Conservation (phyloP, 2,888 invertebrate species). For the Ctenicera cuprea region DNA sequence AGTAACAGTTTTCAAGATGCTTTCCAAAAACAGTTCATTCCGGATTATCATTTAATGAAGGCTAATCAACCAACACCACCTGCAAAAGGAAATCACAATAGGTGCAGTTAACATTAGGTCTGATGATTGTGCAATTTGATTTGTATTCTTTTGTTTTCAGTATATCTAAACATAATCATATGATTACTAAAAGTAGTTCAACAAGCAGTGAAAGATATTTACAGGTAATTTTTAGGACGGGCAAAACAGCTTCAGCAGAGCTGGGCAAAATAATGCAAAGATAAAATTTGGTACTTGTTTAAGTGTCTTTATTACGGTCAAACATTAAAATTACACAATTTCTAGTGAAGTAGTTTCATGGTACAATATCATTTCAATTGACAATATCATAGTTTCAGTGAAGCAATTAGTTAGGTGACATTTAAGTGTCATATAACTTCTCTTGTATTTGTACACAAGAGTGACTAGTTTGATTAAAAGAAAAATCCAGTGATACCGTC, state of each 20-base stretch:
- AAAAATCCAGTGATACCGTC: too few species aligned
- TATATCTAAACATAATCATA: conserved; percentile 59
- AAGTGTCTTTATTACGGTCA: too few species aligned
- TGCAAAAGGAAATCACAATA: conserved; percentile 67
- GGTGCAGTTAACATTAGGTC: conserved; percentile 64
- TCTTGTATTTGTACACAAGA: too few species aligned
- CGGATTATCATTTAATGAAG: conserved; percentile 58
- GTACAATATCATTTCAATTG: too few species aligned
- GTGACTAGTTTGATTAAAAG: too few species aligned
- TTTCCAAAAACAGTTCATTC: conserved; percentile 70
- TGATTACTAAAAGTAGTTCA: conserved; percentile 52
- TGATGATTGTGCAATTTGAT: conserved; percentile 23
- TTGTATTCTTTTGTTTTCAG: conserved; percentile 57
- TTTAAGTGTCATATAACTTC: too few species aligned
- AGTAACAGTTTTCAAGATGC: conserved; percentile 67
- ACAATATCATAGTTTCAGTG: too few species aligned
- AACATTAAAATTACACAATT: too few species aligned
- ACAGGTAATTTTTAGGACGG: conserved; percentile 56
- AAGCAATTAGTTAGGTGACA: too few species aligned
- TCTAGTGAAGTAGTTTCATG: too few species aligned
- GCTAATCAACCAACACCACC: conserved; percentile 59
- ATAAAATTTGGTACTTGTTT: too few species aligned
- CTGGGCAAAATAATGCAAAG: conserved; percentile 13
- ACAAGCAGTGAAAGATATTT: conserved; percentile 60
- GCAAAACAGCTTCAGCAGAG: conserved; percentile 11